These are phyloP conservation scores for Aphaenogaster ashmeadi DNA, from an alignment of 1,140 invertebrate genomes.

Conservation along the genomic window DNA sequence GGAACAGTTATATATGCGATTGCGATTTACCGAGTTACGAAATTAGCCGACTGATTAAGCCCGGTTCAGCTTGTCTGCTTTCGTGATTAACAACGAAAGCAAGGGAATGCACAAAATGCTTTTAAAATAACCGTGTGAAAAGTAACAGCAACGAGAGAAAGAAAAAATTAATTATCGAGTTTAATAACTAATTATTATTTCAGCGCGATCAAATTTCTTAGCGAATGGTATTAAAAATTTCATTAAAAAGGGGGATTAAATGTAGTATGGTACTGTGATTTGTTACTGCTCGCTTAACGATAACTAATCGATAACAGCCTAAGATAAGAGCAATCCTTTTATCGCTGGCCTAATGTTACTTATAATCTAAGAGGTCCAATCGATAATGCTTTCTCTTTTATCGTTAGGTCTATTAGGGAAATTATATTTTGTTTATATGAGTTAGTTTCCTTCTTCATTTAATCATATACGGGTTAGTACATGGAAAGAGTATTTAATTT, in stretches of 20 bases:
- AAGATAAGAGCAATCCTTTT: constrained; percentile 33
- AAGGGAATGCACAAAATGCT: neutral
- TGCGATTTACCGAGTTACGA: constrained; percentile 26
- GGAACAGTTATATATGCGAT: constrained; percentile 29
- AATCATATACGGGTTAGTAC: neutral
- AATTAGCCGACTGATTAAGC: constrained; percentile 45
- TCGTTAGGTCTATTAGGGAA: constrained; percentile 5
- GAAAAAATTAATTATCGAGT: neutral
- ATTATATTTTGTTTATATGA: constrained; percentile 31
- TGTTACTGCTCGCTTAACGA: constrained; percentile 28
- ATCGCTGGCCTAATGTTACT: constrained; percentile 52
- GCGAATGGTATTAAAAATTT: neutral
- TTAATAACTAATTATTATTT: constrained; percentile 1
- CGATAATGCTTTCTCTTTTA: constrained; percentile 13
- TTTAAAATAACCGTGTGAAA: neutral
- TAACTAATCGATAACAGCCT: constrained; percentile 39
- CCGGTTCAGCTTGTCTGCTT: constrained; percentile 37
- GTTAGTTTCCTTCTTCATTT: neutral
- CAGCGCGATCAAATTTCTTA: neutral
- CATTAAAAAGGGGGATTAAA: neutral
- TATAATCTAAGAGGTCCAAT: constrained; percentile 30
- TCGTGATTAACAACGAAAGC: constrained; percentile 15
- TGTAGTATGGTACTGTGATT: neutral
- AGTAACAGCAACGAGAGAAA: constrained; percentile 13
- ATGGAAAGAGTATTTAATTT: constrained; percentile 28